Conservation (phyloP, 2,113 vertebrate species). For the Oenanthe melanoleuca region DNA sequence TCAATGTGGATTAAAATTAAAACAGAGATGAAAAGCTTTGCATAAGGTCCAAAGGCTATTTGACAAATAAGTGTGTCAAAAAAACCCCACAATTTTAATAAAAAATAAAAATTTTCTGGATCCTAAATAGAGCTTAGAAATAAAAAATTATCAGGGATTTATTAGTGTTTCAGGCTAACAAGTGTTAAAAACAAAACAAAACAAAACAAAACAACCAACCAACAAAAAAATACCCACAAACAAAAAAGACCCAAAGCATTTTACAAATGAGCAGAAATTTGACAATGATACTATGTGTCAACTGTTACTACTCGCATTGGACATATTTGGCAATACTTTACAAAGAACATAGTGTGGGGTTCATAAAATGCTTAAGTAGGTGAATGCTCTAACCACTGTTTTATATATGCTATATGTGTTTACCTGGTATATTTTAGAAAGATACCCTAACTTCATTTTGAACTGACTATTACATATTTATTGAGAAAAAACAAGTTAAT, state of each 20-base stretch:
- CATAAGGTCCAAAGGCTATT: neutral
- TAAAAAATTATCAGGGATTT: neutral
- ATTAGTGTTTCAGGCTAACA: neutral
- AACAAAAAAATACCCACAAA: neutral
- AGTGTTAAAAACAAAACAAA: neutral
- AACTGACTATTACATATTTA: neutral
- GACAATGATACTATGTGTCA: neutral
- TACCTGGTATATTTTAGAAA: neutral
- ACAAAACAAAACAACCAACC: too few relatives aligned
- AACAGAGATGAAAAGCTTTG: neutral
- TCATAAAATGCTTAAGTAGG: neutral
- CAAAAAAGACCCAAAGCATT: accelerated
- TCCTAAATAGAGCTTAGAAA: neutral
- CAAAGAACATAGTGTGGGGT: neutral
- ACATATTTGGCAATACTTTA: neutral
- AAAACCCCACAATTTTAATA: accelerated
- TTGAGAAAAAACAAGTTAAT: neutral
- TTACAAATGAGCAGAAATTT: neutral
- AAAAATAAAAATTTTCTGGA: neutral
- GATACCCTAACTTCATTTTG: neutral
- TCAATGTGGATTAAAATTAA: neutral
- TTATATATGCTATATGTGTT: neutral
- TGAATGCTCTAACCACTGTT: neutral
- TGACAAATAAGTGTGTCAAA: accelerated
- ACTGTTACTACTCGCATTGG: neutral